phyloP scores from a whole-genome alignment of 1,140 invertebrate genomes.

The Latrodectus geometricus region DNA sequence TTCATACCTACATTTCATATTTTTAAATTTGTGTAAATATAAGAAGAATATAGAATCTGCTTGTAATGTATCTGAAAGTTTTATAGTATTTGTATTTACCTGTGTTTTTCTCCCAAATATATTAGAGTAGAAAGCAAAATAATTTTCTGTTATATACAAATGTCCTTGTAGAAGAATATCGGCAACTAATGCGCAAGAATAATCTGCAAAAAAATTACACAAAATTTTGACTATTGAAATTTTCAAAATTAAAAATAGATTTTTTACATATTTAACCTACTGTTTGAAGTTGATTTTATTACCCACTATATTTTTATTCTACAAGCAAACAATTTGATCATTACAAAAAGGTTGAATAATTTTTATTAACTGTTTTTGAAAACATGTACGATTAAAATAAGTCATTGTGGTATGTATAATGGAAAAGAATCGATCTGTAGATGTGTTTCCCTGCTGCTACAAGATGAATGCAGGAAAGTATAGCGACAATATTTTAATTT shows the following conservation, averaged over 20 bases:
- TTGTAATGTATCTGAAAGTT: neutral
- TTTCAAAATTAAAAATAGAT: neutral
- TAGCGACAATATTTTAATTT: too few species aligned
- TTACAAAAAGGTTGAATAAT: too few species aligned
- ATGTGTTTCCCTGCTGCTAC: neutral
- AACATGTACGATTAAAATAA: neutral
- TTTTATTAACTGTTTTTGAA: neutral
- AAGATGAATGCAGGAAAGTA: neutral
- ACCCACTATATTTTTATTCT: too few species aligned
- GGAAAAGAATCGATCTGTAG: neutral
- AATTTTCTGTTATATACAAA: constrained; percentile 91
- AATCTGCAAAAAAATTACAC: constrained; percentile 75
- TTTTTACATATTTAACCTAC: neutral
- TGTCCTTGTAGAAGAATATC: constrained; percentile 92
- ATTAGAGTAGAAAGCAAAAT: constrained; percentile 95
- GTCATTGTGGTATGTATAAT: neutral
- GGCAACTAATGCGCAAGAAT: constrained; percentile 89
- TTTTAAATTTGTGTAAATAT: neutral
- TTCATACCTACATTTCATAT: neutral
- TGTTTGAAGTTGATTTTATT: too few species aligned
- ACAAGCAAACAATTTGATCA: too few species aligned
- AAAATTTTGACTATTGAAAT: neutral
- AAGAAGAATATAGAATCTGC: neutral
- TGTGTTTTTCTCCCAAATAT: constrained; percentile 93
- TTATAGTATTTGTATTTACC: constrained; percentile 71